Percentiles rank a stretch among this genome's conserved stretches.
Conservation (phyloP, 2,888 invertebrate genomes). For the Ferrisia virgata region DNA sequence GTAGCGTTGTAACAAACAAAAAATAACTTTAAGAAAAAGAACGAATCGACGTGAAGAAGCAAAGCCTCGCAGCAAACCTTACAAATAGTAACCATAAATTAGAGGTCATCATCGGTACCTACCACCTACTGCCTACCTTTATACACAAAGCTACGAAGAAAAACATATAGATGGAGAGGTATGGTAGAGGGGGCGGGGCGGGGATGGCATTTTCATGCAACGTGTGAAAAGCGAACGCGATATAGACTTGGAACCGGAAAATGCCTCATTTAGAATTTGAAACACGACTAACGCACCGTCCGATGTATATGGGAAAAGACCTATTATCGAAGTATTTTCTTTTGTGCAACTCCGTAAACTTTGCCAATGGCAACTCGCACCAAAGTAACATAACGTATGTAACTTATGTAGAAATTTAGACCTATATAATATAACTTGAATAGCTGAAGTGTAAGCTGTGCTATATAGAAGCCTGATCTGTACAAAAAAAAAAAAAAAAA, state of each 20-base stretch:
- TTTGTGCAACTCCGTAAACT: not conserved
- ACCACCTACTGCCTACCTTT: not conserved
- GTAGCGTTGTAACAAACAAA: not conserved
- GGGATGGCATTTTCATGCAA: not conserved
- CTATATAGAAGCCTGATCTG: too few relatives aligned
- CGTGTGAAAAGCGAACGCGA: not conserved
- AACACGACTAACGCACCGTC: not conserved
- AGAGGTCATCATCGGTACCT: constrained; percentile 15
- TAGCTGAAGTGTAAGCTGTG: too few relatives aligned
- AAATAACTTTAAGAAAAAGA: not conserved
- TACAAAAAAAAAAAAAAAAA: too few relatives aligned
- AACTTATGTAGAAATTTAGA: too few relatives aligned
- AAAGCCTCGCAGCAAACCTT: not conserved
- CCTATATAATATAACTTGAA: too few relatives aligned
- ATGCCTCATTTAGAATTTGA: constrained; percentile 3
- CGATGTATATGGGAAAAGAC: constrained; percentile 8
- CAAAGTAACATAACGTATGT: too few relatives aligned
- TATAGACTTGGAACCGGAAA: not conserved
- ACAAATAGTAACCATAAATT: not conserved
- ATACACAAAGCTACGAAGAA: too few relatives aligned
- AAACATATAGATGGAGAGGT: too few relatives aligned
- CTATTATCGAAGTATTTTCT: not conserved
- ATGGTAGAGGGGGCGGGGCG: not conserved
- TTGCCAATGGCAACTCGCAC: not conserved
- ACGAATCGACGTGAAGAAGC: not conserved